Evolutionary conservation across 2,113 vertebrate genomes (phyloP).

Genomic region (Lichenostomus cassidix): DNA sequence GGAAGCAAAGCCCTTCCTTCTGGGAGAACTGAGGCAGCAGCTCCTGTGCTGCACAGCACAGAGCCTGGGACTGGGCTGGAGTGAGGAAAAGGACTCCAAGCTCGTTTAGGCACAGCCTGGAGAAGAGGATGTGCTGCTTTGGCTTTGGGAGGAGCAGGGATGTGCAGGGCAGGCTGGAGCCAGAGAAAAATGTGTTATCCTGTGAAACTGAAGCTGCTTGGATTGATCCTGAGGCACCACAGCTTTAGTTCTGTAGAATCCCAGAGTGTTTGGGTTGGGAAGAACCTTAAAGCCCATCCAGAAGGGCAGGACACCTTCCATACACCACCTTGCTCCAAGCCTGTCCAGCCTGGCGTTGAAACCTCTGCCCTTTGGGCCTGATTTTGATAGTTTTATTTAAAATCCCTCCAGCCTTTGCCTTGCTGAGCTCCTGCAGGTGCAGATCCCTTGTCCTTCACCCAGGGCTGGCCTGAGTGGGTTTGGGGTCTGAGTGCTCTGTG

Average conservation of each 20-base stretch:
- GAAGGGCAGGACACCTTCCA: not conserved
- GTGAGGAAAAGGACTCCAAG: not conserved
- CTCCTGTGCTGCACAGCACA: accelerated
- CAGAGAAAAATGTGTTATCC: accelerated
- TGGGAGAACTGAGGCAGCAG: not conserved
- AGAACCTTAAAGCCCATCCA: not conserved
- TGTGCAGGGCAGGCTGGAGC: accelerated
- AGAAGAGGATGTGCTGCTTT: not conserved
- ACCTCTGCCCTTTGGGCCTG: not conserved
- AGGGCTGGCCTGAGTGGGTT: not conserved
- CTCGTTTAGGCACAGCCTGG: not conserved
- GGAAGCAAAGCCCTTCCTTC: not conserved
- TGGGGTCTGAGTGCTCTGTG: not conserved
- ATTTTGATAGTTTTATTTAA: not conserved
- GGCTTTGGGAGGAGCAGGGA: not conserved
- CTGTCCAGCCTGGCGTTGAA: not conserved
- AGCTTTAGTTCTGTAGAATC: accelerated
- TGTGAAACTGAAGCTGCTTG: not conserved
- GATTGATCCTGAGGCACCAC: not conserved
- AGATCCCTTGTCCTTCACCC: not conserved
- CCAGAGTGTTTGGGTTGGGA: not conserved
- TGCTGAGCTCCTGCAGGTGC: not conserved
- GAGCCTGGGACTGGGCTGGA: accelerated
- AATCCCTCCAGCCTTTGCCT: not conserved
- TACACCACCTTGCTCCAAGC: too few relatives aligned